Evolutionary conservation across 92 coral and sea anemone genomes (phyloP).

Genomic region (Pocillopora grandis): DNA sequence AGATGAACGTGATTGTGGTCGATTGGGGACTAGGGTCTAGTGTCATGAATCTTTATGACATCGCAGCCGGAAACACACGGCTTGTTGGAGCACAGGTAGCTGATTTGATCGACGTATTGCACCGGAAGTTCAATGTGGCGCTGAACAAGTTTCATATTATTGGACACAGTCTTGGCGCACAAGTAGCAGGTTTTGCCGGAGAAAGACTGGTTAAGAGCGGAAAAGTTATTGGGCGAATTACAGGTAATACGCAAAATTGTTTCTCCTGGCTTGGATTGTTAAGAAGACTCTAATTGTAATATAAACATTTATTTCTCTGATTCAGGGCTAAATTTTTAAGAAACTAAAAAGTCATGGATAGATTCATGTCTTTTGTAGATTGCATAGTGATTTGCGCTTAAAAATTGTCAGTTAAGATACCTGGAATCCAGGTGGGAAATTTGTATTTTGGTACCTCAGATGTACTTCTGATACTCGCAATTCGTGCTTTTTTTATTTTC

Average conservation of each 20-base stretch:
- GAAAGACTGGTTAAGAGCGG: constrained; percentile 32
- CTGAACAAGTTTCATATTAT: constrained; percentile 63
- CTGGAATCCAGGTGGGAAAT: too few relatives aligned
- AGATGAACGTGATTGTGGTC: constrained; percentile 77
- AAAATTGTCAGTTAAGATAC: too few relatives aligned
- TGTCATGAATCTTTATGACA: constrained; percentile 45
- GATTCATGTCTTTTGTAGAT: too few relatives aligned
- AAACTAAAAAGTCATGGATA: too few relatives aligned
- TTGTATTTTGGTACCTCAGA: too few relatives aligned
- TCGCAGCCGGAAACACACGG: constrained; percentile 83
- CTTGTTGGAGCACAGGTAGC: constrained; percentile 77
- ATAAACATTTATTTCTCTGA: too few relatives aligned
- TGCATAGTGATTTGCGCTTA: too few relatives aligned
- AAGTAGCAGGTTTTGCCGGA: constrained; percentile 82
- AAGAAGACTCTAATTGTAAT: too few relatives aligned
- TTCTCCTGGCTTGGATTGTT: background rate
- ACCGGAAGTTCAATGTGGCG: constrained; percentile 41
- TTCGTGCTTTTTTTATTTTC: too few relatives aligned
- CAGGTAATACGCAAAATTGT: constrained; percentile 45
- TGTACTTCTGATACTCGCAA: too few relatives aligned
- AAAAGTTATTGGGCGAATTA: constrained; percentile 61
- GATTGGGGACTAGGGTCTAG: constrained; percentile 79
- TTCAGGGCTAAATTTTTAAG: too few relatives aligned
- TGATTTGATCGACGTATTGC: constrained; percentile 48
- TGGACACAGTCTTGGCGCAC: constrained; percentile 93